Evolutionary conservation across 1,140 invertebrate species (phyloP), one percentile per base, ranked within the genome.

Genomic region (Aethina tumida): DNA sequence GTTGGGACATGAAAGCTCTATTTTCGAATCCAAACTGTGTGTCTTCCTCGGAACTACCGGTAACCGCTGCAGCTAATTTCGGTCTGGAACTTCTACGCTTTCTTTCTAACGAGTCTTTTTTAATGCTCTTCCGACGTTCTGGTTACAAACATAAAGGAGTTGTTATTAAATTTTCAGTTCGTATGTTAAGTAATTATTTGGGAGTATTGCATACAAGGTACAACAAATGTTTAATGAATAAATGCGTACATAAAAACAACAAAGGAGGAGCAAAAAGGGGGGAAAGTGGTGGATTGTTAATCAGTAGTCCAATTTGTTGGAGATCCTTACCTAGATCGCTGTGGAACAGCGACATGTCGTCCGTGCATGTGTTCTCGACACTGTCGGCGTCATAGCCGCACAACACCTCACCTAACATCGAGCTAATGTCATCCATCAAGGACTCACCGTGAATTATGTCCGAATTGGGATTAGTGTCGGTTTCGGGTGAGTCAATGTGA

Each of bases 401-500:
- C 5, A 80, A 64, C 45, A 77, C 75, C 54, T 78, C 74, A 22
- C 71, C 75, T 16, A 83, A 63, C 48, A 84, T 73, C 0, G 80
- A 82, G 52, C 79, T 82, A 5, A 83, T 73, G 50, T 84, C 81
- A 35, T 84, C 81, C 57, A 82, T 73, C 7, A 83, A 69, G 27
- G 79, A 82, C 57, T 83, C 80, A 3, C 79, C 80, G 34, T 78
- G 79, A 41, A 80, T 65, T 3, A 49, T 67, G 49, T 82, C 79
- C 5, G 74, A 77, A 47, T 71, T 73, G 16, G 69, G 61, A 2
- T 74, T 76, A 1, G 75, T 72, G 33, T 86, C 83, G 1, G 81
- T 84, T 64, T 87, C 83, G 0, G 84, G 81, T 0, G 81, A 85
- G 45, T 87, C 84, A 26, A 85, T 85, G 49, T 87, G 82, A 7